Conservation (phyloP, 2,113 vertebrate genomes). For the Brachyhypopomus occidentalis region DNA sequence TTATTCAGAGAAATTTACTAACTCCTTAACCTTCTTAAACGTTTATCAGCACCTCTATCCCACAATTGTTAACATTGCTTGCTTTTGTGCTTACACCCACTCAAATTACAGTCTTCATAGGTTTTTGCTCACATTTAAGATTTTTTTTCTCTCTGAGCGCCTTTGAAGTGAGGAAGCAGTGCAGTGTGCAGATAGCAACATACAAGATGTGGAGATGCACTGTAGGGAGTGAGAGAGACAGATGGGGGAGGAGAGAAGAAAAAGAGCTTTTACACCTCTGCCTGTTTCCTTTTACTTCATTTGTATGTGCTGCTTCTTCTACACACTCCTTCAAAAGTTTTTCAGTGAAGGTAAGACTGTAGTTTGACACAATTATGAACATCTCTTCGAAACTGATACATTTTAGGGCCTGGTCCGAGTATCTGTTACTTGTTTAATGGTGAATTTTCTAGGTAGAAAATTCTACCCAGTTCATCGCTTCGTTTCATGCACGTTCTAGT, state of each 20-base stretch:
- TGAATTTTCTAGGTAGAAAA: background rate
- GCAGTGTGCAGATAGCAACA: constrained; percentile 62
- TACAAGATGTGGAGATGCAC: constrained; percentile 59
- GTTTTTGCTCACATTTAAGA: constrained; percentile 43
- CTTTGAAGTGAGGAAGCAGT: constrained; percentile 78
- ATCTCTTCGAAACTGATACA: background rate
- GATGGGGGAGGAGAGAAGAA: constrained; percentile 51
- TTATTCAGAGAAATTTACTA: constrained; percentile 18
- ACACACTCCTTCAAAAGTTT: constrained; percentile 15
- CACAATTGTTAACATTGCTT: constrained; percentile 15
- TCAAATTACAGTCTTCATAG: constrained; percentile 29
- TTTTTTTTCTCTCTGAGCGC: constrained; percentile 42
- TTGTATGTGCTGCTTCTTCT: constrained; percentile 50
- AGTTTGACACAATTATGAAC: background rate
- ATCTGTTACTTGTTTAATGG: background rate
- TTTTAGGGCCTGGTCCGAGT: background rate
- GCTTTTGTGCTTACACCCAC: constrained; percentile 33
- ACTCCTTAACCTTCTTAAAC: background rate
- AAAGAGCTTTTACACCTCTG: constrained; percentile 59
- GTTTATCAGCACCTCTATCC: constrained; percentile 13
- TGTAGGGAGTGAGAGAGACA: constrained; percentile 53
- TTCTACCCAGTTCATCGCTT: background rate
- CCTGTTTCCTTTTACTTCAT: constrained; percentile 69
- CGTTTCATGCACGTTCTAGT: background rate
- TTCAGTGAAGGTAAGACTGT: constrained; percentile 48